Conservation (phyloP, 2,888 invertebrate genomes). For the Stegophylla sp. region DNA sequence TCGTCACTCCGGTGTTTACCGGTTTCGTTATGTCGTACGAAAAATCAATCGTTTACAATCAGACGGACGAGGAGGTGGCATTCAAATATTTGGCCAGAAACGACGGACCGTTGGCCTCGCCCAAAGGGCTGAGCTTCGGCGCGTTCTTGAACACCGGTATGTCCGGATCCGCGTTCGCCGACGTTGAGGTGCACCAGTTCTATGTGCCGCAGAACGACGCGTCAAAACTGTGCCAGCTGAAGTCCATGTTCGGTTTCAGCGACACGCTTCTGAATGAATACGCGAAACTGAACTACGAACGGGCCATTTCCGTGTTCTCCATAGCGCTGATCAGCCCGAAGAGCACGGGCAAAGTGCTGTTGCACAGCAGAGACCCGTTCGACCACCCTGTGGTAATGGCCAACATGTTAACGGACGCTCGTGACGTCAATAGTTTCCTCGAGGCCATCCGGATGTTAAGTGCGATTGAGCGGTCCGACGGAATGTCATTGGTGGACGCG, state of each 20-base stretch:
- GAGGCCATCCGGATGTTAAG: conserved; percentile 24
- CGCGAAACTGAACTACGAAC: conserved; percentile 41
- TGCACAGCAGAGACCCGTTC: conserved; percentile 57
- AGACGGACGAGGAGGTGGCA: conserved; percentile 39
- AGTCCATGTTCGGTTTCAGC: conserved; percentile 45
- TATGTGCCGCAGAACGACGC: conserved; percentile 35
- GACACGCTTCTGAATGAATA: conserved; percentile 31
- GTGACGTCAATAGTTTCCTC: conserved; percentile 60
- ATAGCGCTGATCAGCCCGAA: conserved; percentile 58
- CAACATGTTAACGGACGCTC: conserved; percentile 58
- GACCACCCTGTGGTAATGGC: conserved; percentile 60
- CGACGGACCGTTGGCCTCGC: conserved; percentile 23
- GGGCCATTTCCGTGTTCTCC: conserved; percentile 37
- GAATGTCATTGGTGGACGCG: conserved; percentile 33
- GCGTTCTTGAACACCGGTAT: conserved; percentile 48
- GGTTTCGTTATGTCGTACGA: conserved; percentile 55
- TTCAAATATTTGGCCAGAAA: conserved; percentile 55
- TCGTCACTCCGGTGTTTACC: conserved; percentile 49
- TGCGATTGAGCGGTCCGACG: conserved; percentile 36
- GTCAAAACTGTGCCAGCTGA: conserved; percentile 36
- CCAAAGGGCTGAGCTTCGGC: conserved; percentile 35
- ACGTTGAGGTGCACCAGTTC: conserved; percentile 51
- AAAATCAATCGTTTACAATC: conserved; percentile 9
- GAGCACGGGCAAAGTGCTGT: conserved; percentile 60
- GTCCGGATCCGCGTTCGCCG: conserved; percentile 16